A percentile compares a stretch with the other conserved stretches of the same genome.
phyloP scores from a whole-genome alignment of 92 coral and sea anemone genomes.

The Micromussa lordhowensis region DNA sequence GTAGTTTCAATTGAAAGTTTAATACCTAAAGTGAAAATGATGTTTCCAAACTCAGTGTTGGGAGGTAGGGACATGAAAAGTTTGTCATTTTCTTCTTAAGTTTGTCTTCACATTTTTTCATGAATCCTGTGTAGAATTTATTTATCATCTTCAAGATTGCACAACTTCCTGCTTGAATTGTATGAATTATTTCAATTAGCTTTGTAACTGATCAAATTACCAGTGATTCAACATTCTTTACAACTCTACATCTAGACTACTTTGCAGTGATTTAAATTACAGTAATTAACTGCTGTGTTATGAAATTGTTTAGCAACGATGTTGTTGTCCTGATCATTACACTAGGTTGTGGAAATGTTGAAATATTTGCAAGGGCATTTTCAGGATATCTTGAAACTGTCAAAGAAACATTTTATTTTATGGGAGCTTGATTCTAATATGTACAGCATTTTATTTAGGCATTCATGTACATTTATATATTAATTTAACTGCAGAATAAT shows the following conservation, averaged over 20 bases:
- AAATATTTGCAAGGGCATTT: background rate
- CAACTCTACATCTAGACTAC: background rate
- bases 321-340: background rate
- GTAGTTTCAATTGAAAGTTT: background rate
- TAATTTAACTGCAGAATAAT: background rate
- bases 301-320: background rate
- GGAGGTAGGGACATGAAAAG: background rate
- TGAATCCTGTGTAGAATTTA: background rate
- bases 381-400: background rate
- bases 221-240: background rate
- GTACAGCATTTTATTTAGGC: background rate
- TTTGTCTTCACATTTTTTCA: background rate
- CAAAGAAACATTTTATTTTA: background rate
- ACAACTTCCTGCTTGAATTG: background rate
- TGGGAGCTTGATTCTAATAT: background rate
- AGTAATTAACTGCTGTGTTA: background rate
- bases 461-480: background rate
- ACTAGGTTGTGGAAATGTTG: too few species aligned
- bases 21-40: background rate
- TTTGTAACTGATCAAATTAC: background rate
- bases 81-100: background rate
- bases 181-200: background rate
- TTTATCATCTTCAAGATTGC: background rate
- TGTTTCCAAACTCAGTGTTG: background rate
- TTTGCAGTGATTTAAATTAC: background rate